Percentiles rank a stretch among this genome's conserved stretches.
phyloP scores from a whole-genome alignment of 1,140 invertebrate species.

The Pemphigus obesinymphae region DNA sequence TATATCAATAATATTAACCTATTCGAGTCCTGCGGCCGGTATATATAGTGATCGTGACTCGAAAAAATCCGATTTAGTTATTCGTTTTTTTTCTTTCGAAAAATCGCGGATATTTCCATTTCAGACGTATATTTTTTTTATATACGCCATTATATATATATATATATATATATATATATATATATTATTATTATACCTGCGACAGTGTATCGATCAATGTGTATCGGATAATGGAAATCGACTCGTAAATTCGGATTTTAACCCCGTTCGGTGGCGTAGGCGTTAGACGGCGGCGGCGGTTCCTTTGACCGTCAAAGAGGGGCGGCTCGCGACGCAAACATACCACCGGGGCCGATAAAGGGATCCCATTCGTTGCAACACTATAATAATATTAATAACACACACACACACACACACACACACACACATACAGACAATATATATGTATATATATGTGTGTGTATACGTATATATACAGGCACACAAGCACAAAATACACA shows the following conservation, averaged over 20 bases:
- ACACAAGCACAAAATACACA: too few species aligned
- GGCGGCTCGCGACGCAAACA: not conserved
- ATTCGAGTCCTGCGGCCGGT: too few species aligned
- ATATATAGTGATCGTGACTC: too few species aligned
- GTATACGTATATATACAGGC: too few species aligned
- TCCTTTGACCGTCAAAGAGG: constrained; percentile 4
- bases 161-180: not conserved
- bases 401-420: not conserved
- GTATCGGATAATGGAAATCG: not conserved
- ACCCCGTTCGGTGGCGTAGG: not conserved
- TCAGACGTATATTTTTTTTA: too few species aligned
- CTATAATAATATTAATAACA: constrained; percentile 28
- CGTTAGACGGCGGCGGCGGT: not conserved
- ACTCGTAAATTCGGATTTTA: constrained; percentile 22
- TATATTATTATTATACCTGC: not conserved
- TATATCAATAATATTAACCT: too few species aligned
- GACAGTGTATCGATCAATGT: not conserved
- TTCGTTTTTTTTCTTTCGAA: too few species aligned
- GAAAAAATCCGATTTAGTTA: too few species aligned
- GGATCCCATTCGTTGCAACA: not conserved
- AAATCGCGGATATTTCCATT: too few species aligned
- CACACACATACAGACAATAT: too few species aligned
- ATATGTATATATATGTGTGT: not conserved
- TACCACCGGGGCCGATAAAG: not conserved
- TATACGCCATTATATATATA: too few species aligned